A percentile compares a stretch with the other conserved stretches of the same genome.
phyloP scores from a whole-genome alignment of 2,888 invertebrate species.

The Synanthedon tipuliformis region DNA sequence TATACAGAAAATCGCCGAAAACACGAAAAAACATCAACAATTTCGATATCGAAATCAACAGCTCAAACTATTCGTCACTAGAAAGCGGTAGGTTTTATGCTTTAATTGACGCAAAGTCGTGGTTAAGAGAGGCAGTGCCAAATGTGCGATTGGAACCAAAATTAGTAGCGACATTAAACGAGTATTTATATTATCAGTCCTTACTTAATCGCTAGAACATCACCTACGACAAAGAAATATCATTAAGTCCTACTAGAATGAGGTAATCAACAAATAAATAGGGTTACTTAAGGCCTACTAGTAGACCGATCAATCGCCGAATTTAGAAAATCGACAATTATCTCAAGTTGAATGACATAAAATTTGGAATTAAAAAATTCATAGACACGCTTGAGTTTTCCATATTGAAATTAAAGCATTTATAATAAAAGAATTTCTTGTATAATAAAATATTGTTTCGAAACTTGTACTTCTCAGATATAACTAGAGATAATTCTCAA shows the following conservation, averaged over 20 bases:
- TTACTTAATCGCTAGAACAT: slow-evolving; percentile 56
- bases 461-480: no score
- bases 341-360: no score
- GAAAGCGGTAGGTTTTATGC: slow-evolving; percentile 4
- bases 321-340: neutral
- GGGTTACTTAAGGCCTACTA: slow-evolving; percentile 35
- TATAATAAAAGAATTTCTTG: no score
- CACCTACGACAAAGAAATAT: slow-evolving; percentile 18
- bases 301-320: slow-evolving; percentile 41
- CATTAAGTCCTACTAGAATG: slow-evolving; percentile 14
- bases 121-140: slow-evolving; percentile 35
- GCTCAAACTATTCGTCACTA: slow-evolving; percentile 11
- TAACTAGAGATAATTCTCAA: neutral
- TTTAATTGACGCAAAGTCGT: slow-evolving; percentile 14
- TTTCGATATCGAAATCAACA: slow-evolving; percentile 35
- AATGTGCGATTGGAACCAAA: slow-evolving; percentile 18
- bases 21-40: slow-evolving; percentile 59
- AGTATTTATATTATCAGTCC: slow-evolving; percentile 62
- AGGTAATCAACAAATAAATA: slow-evolving; percentile 50
- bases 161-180: slow-evolving; percentile 18
- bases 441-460: no score
- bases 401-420: no score
- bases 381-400: no score
- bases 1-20: slow-evolving; percentile 55
- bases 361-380: no score